phyloP scores from a whole-genome alignment of 2,797 vertebrate genomes.

The Melanotaenia maccullochi region DNA sequence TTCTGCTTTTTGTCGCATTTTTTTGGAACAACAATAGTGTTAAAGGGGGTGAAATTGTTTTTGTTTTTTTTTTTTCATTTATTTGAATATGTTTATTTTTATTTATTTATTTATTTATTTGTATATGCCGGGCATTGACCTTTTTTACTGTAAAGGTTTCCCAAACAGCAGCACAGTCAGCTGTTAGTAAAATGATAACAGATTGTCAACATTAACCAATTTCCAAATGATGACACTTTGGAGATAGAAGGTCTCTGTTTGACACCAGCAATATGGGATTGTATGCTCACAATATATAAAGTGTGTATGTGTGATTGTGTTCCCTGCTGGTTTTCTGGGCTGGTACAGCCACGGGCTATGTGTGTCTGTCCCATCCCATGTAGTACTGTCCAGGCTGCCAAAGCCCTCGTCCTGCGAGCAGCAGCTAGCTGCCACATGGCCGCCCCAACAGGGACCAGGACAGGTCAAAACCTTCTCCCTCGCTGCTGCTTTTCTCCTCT shows the following conservation, averaged over 20 bases:
- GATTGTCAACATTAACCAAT: conserved; percentile 35
- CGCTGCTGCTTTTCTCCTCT: conserved; percentile 44
- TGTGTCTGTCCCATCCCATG: conserved; percentile 69
- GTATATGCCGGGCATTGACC: conserved; percentile 33
- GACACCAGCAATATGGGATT: conserved; percentile 62
- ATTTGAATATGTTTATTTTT: conserved; percentile 54
- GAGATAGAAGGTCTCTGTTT: conserved; percentile 46
- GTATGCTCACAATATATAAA: conserved; percentile 52
- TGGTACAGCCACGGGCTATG: conserved; percentile 80
- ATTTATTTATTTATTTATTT: conserved; percentile 28
- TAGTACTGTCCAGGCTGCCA: conserved; percentile 76
- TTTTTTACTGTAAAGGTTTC: conserved; percentile 37
- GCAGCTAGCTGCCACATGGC: conserved; percentile 81
- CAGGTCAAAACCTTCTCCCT: conserved; percentile 63
- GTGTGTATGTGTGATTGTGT: conserved; percentile 37
- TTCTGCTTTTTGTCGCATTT: conserved; percentile 39
- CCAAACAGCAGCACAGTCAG: conserved; percentile 41
- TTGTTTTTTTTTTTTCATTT: conserved; percentile 39
- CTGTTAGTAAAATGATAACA: conserved; percentile 35
- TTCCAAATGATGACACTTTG: conserved; percentile 48
- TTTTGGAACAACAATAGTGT: conserved; percentile 46
- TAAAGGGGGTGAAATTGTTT: conserved; percentile 43
- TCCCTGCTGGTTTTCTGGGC: conserved; percentile 79
- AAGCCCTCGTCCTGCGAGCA: conserved; percentile 75
- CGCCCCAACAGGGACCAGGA: conserved; percentile 73